Conservation (phyloP, 2,888 invertebrate species). For the Zhengitettix transpicula region DNA sequence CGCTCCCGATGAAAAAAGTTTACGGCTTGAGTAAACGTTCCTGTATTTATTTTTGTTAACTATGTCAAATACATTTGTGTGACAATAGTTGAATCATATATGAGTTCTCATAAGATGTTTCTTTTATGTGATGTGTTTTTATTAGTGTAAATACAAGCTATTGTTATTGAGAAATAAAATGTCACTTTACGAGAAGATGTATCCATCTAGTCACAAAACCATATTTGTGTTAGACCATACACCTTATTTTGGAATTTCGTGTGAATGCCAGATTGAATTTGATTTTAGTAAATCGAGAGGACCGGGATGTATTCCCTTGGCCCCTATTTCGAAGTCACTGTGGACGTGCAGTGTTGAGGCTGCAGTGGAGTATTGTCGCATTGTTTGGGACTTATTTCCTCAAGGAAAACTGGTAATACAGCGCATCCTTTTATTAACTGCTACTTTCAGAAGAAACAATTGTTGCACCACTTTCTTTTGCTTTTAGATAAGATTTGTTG, state of each 20-base stretch:
- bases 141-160: too few species aligned
- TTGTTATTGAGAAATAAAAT: too few species aligned
- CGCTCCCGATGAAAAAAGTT: too few species aligned
- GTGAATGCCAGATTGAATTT: conserved; percentile 68
- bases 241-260: conserved; percentile 73
- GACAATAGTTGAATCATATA: too few species aligned
- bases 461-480: not conserved
- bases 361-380: conserved; percentile 87
- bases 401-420: conserved; percentile 59
- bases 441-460: not conserved
- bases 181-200: conserved; percentile 25
- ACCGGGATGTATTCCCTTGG: conserved; percentile 54
- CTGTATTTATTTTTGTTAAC: too few species aligned
- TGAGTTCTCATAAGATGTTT: too few species aligned
- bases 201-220: conserved; percentile 79
- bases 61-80: too few species aligned
- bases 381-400: conserved; percentile 95
- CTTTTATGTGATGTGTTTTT: too few species aligned
- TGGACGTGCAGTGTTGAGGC: conserved; percentile 96
- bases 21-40: too few species aligned
- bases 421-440: conserved; percentile 1
- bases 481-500: conserved; percentile 59
- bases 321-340: conserved; percentile 77
- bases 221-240: conserved; percentile 91
- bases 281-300: conserved; percentile 56